Evolutionary conservation across 35 echinoderm and acorn worm species (phyloP), one percentile per base, ranked within the genome.

Genomic region (Chiridota heheva): DNA sequence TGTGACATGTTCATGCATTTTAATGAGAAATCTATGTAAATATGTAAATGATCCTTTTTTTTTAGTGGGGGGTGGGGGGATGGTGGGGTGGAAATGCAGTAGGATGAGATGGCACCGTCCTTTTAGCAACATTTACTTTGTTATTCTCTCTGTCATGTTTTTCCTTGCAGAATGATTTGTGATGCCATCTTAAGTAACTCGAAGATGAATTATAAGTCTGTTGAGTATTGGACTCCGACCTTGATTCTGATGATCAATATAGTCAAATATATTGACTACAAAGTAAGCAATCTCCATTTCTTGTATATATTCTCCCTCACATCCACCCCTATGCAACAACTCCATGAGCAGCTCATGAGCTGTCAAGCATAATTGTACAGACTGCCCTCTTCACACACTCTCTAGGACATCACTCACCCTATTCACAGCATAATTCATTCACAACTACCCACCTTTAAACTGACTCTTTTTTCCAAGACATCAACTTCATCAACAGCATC

Each of bases 221-320:
- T 76, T 25, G 90, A 98, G 16, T 43, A 81, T 4, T 98, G 95
- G 95, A 70, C 56, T 47, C 81, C 69, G 36, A 84, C 89, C 45
- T 92, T 92, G 34, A 59, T 88, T 2, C n/a, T 92, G 16, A 85
- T 98, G 43, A 80, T 65, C 40, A 86, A 91, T 36, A 98, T 98
- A 33, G 43, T 67, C 2, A 88, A 78, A 13, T 57, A 61, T 35
- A 81, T 91, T 40, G 95, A 98, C 47, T 97, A 98, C 83, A 98
- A 98, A 85, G 95, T 91, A 70, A 79, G 43, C 45, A 27, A 2
- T 48, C 13, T 70, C 25, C 17, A 47, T 12, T 81, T 25, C 25
- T 2, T 1, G 8, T 32, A 13, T 0, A 15, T 26, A 27, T 63
- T 3, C 3, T 2, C 4, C 16, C 49, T 58, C 31, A 2, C 49